Evolutionary conservation across 2,888 invertebrate genomes (phyloP), one percentile per base, ranked within the genome.

Genomic region (Agriopis leucophaearia): DNA sequence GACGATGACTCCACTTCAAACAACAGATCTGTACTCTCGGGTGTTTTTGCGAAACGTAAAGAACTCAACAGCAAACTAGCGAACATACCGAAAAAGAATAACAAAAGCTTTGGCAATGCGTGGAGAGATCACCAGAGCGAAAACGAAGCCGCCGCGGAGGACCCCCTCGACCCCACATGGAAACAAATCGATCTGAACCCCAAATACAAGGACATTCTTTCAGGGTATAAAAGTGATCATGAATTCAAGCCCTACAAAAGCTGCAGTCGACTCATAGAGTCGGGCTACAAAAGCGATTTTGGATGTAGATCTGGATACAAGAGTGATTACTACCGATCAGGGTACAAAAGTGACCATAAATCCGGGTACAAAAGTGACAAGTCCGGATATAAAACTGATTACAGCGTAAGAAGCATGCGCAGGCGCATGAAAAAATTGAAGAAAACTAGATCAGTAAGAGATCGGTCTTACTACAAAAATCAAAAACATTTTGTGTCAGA

Each of bases 151-250:
- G 91, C 82, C 12, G 95, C 90, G 52, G 95, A 95, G 42, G 95
- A 95, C 77, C 87, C 91, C 0, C 78, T 95, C n/a, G 95, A 95
- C 82, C 95, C 95, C 0, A 94, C 95, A 3, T 95, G 95, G 95
- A 94, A 95, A 66, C 94, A 95, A 86, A 95, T 95, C 48, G 95
- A 95, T 82, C 89, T 95, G 3, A 95, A 95, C 83, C 95, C 95
- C 13, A 95, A 95, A 85, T 95, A 95, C 80, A 94, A 95, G 56
- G 95, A 95, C 75, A 94, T 95, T 55, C 82, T 94, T 9, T 95
- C 95, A 5, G 95, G 95, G 7, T 95, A 95, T 74, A 95, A 95
- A 88, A 95, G 95, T 80, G 95, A 95, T 76, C 89, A 94, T 44
- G 95, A 94, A 78, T 90, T 94, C 67, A 94, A 94, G 69, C 92